These are phyloP conservation scores for Caenorhabditis uteleia DNA, from an alignment of 2,888 invertebrate genomes.

Conservation along the genomic window DNA sequence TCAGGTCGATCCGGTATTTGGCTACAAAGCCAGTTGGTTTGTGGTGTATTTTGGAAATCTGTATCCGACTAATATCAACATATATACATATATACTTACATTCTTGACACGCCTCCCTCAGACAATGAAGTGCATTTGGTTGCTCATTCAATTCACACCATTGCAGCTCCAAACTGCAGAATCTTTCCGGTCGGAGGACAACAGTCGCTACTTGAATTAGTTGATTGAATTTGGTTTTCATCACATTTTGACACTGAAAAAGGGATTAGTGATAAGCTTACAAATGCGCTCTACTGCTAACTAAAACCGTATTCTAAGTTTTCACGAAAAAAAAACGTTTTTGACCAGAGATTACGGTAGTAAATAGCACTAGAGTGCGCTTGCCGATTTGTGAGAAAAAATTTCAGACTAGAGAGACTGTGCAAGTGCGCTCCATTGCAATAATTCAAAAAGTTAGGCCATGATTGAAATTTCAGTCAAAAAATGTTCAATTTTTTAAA, in stretches of 20 bases:
- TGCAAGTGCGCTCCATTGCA: too few relatives aligned
- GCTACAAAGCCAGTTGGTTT: constrained; percentile 40
- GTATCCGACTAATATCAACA: constrained; percentile 10
- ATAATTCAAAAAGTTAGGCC: too few relatives aligned
- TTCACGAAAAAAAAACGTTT: too few relatives aligned
- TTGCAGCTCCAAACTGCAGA: constrained; percentile 46
- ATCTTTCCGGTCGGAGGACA: constrained; percentile 40
- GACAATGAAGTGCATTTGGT: constrained; percentile 52
- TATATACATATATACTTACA: constrained; percentile 29
- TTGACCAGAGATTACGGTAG: too few relatives aligned
- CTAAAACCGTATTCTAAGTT: too few relatives aligned
- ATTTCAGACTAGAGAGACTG: too few relatives aligned
- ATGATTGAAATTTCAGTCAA: too few relatives aligned
- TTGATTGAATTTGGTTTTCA: constrained; percentile 27
- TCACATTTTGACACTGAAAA: constrained; percentile 40
- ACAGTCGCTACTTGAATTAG: constrained; percentile 33
- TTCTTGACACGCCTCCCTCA: constrained; percentile 51
- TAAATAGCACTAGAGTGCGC: too few relatives aligned
- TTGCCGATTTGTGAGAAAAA: too few relatives aligned
- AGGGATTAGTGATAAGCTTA: too few relatives aligned
- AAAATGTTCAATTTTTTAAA: too few relatives aligned
- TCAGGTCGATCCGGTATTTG: constrained; percentile 39
- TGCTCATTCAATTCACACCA: constrained; percentile 56
- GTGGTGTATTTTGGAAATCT: constrained; percentile 41
- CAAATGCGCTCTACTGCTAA: too few relatives aligned